phyloP scores from a whole-genome alignment of 2,888 invertebrate genomes.

The Penaeus monodon region DNA sequence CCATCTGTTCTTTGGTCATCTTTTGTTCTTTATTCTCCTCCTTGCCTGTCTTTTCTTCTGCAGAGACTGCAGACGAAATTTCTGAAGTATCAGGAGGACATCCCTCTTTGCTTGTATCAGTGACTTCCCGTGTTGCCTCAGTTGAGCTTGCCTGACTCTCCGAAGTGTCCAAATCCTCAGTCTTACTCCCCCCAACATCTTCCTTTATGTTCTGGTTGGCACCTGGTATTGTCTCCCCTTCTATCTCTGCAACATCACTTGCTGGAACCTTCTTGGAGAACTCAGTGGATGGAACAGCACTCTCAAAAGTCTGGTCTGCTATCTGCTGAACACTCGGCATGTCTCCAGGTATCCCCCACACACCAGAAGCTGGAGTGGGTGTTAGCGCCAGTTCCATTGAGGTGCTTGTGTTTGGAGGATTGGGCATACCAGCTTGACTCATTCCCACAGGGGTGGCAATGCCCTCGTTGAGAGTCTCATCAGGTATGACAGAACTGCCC shows the following conservation, averaged over 20 bases:
- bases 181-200: neutral
- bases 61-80: too few relatives aligned
- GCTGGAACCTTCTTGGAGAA: neutral
- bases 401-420: neutral
- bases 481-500: conserved; percentile 12
- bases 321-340: neutral
- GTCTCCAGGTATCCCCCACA: neutral
- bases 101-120: too few relatives aligned
- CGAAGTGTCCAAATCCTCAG: neutral
- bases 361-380: neutral
- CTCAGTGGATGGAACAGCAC: neutral
- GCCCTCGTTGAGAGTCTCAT: neutral
- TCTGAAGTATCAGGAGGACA: too few relatives aligned
- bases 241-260: neutral
- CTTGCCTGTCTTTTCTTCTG: too few relatives aligned
- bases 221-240: neutral
- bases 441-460: neutral
- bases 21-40: too few relatives aligned
- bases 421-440: too few relatives aligned
- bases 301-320: neutral
- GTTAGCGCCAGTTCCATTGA: neutral
- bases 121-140: too few relatives aligned
- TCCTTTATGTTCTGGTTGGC: neutral
- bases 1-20: too few relatives aligned
- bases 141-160: neutral